Evolutionary conservation across 2,888 invertebrate genomes (phyloP).

Genomic region (Ypsolopha scabrella): DNA sequence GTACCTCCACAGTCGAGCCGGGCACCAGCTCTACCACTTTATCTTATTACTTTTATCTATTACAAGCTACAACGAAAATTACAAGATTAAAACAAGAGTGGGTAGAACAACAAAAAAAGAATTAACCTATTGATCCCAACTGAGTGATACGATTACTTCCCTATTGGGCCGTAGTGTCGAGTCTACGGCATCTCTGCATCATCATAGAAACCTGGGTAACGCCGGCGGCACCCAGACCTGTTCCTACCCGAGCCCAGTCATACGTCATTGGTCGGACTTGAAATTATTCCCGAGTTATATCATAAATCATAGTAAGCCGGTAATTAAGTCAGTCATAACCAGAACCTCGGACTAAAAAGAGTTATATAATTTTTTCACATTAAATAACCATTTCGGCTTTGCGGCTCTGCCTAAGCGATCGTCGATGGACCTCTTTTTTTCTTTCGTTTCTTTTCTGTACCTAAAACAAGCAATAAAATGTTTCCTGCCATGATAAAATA

Average conservation of each 20-base stretch:
- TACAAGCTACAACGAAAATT: too few relatives aligned
- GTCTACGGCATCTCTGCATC: neutral
- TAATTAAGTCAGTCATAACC: slow-evolving; percentile 68
- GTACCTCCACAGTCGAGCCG: too few relatives aligned
- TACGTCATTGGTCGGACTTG: slow-evolving; percentile 59
- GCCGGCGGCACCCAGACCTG: slow-evolving; percentile 58
- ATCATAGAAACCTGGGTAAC: slow-evolving; percentile 24
- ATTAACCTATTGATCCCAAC: too few relatives aligned
- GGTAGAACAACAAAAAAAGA: too few relatives aligned
- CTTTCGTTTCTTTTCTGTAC: slow-evolving; percentile 7
- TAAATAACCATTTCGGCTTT: slow-evolving; percentile 56
- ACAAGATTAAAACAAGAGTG: too few relatives aligned
- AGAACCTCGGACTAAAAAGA: slow-evolving; percentile 56
- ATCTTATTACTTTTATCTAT: too few relatives aligned
- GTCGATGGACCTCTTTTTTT: slow-evolving; percentile 39
- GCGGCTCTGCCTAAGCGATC: slow-evolving; percentile 42
- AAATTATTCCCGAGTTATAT: slow-evolving; percentile 63
- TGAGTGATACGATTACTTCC: too few relatives aligned
- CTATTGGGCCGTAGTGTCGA: neutral
- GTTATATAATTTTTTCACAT: slow-evolving; percentile 63
- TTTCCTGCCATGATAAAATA: slow-evolving; percentile 17
- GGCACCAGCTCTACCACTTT: too few relatives aligned
- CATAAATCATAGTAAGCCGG: slow-evolving; percentile 68
- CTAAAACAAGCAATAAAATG: slow-evolving; percentile 6
- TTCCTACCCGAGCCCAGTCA: slow-evolving; percentile 42